Conservation (phyloP, 2,113 vertebrate species). For the Holacanthus passer region DNA sequence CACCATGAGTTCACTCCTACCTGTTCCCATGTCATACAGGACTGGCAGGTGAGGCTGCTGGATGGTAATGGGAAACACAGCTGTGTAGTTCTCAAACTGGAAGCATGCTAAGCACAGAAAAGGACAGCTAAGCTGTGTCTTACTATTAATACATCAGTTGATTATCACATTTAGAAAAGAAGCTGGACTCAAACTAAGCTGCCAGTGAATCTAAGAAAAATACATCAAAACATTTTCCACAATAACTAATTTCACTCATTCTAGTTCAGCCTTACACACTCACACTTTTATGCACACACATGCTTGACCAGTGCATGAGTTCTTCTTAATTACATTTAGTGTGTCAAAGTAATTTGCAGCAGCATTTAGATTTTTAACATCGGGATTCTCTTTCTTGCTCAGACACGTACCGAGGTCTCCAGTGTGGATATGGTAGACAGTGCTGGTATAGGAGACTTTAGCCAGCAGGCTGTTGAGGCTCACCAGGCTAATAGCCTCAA, state of each 20-base stretch:
- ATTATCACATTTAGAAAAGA: background rate
- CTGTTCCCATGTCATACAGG: conserved; percentile 79
- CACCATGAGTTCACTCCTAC: background rate
- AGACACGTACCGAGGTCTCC: conserved; percentile 76
- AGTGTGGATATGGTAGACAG: conserved; percentile 67
- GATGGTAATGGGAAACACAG: conserved; percentile 79
- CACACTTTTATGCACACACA: background rate
- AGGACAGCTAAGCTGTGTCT: background rate
- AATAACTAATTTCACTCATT: background rate
- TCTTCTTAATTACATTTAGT: background rate
- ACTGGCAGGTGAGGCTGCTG: conserved; percentile 71
- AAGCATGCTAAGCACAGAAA: conserved; percentile 68
- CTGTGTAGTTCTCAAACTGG: conserved; percentile 64
- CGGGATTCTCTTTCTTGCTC: background rate
- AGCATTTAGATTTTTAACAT: background rate
- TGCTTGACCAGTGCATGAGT: background rate
- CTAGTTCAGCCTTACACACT: background rate
- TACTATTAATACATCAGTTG: background rate
- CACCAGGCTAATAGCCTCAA: conserved; percentile 61
- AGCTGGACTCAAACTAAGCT: background rate
- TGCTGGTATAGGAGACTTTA: conserved; percentile 80
- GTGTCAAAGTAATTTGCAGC: background rate
- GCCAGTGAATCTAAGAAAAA: background rate
- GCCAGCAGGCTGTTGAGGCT: conserved; percentile 76
- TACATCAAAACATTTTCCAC: background rate